Evolutionary conservation across 2,888 invertebrate species (phyloP).

Genomic region (Yponomeuta evonymella): DNA sequence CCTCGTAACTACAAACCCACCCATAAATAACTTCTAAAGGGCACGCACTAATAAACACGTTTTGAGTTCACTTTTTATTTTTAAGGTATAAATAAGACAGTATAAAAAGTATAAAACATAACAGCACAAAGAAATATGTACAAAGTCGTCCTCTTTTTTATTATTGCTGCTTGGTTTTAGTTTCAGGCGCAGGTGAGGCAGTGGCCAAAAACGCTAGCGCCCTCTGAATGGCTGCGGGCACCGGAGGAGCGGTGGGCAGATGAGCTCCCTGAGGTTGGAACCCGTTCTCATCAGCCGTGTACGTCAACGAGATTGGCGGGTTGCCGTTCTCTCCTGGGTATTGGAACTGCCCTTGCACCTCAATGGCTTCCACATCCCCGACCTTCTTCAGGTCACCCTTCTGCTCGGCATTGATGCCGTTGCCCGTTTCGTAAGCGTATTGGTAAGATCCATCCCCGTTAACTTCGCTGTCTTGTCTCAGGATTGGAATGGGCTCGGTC

Average conservation of each 20-base stretch:
- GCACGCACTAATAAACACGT: neutral
- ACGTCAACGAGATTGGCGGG: constrained; percentile 76
- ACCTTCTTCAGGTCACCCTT: constrained; percentile 77
- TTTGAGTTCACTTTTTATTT: neutral
- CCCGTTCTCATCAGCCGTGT: constrained; percentile 83
- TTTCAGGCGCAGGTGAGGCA: constrained; percentile 66
- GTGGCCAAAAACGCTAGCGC: constrained; percentile 81
- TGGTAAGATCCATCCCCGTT: constrained; percentile 79
- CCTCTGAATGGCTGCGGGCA: constrained; percentile 81
- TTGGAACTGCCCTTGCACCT: constrained; percentile 80
- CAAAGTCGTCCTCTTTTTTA: neutral
- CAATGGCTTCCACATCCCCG: constrained; percentile 70
- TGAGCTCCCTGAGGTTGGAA: constrained; percentile 80
- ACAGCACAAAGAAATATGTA: neutral
- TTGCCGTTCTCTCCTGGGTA: constrained; percentile 80
- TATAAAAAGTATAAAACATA: constrained; percentile 1
- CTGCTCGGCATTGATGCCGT: constrained; percentile 79
- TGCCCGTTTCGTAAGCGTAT: constrained; percentile 79
- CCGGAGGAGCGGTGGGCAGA: constrained; percentile 81
- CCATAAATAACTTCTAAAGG: neutral
- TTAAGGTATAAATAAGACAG: neutral
- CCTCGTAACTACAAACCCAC: neutral
- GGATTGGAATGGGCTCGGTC: constrained; percentile 66
- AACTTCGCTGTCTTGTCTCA: constrained; percentile 75
- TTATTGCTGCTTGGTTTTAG: constrained; percentile 20